phyloP scores from a whole-genome alignment of 2,888 invertebrate species.

The Drosophila limbata region DNA sequence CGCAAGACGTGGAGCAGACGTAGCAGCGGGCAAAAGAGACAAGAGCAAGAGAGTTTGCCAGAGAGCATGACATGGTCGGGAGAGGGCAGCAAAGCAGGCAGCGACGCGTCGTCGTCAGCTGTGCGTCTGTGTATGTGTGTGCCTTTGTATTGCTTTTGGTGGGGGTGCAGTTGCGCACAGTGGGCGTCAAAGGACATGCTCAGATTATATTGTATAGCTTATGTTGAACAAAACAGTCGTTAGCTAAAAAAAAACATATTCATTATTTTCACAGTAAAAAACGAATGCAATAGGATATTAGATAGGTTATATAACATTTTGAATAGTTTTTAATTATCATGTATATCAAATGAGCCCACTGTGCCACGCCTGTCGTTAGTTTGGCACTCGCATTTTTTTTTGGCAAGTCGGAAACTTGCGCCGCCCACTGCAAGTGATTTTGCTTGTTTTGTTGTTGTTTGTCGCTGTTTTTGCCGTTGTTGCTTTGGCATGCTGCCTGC shows the following conservation, averaged over 20 bases:
- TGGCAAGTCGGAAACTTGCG: constrained; percentile 47
- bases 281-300: neutral
- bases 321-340: neutral
- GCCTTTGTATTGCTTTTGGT: constrained; percentile 24
- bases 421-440: constrained; percentile 50
- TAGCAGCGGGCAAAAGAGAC: constrained; percentile 8
- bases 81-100: constrained; percentile 35
- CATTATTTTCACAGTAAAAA: neutral
- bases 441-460: constrained; percentile 25
- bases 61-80: constrained; percentile 8
- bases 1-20: constrained; percentile 15
- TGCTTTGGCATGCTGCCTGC: constrained; percentile 67
- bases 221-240: neutral
- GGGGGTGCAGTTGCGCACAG: constrained; percentile 43
- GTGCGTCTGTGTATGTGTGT: constrained; percentile 35
- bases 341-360: constrained; percentile 22
- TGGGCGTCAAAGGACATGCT: constrained; percentile 31
- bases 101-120: constrained; percentile 47
- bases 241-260: neutral
- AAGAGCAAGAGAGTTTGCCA: constrained; percentile 29
- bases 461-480: constrained; percentile 38
- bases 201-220: neutral
- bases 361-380: constrained; percentile 47
- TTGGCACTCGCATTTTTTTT: constrained; percentile 43
- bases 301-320: neutral